Evolutionary conservation across 2,113 vertebrate species (phyloP), one percentile per base, ranked within the genome.

Genomic region (Oncorhynchus kisutch): DNA sequence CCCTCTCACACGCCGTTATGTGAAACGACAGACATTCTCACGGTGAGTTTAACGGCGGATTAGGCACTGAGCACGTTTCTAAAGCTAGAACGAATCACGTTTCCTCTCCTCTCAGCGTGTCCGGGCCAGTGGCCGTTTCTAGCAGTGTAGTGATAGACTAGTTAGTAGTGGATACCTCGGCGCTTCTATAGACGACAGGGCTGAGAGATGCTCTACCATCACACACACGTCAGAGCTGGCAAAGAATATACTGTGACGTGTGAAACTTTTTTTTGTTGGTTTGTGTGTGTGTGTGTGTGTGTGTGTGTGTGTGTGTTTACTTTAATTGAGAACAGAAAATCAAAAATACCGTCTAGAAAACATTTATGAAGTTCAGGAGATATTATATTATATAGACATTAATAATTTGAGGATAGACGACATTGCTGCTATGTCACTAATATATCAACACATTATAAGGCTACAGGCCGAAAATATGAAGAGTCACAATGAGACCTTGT

Each of bases 21-120:
- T 89, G 94, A 94, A 91, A 93, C 90, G 93, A 94, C 91, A 89
- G 83, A 89, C 91, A 75, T 89, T 94, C 94, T 93, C 93, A 93
- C 54, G 92, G 93, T 90, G 93, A 91, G 93, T 95, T 95, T 94
- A 91, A 93, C 83, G 87, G 91, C 80, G 89, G 91, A 94, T 94
- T 94, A 92, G 80, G 93, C 88, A 80, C 49, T 14, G 49, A 78
- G 86, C 92, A 90, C 88, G 91, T 91, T 86, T 90, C 82, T 87
- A 90, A 90, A 93, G 89, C 91, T 93, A 94, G 94, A 96, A 95
- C 94, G 93, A 98, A 96, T 96, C 91, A 83, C 78, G 87, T 95
- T 96, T 95, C 88, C 91, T 91, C 84, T 88, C 74, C 75, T 70
- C 69, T 68, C 72, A n/a, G 62, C 45, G 39, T 31, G 29, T 69